These are phyloP conservation scores for Cancer borealis DNA, from an alignment of 2,888 invertebrate species.

Conservation along the genomic window DNA sequence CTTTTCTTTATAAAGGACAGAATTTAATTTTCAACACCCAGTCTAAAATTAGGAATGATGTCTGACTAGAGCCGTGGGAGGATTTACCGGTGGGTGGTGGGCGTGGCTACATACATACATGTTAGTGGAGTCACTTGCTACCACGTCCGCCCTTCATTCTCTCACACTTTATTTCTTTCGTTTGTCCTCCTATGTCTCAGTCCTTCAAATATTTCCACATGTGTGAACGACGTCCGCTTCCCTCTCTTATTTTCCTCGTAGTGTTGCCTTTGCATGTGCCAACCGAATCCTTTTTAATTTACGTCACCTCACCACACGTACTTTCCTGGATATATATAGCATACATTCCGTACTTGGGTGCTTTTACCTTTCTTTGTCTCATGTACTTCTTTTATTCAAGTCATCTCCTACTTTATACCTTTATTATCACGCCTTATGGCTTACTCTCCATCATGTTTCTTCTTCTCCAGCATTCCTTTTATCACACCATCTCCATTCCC, in stretches of 20 bases:
- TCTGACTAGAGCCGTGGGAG: neutral
- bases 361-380: neutral
- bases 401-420: neutral
- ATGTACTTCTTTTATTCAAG: neutral
- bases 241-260: neutral
- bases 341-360: too few relatives aligned
- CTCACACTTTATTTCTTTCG: neutral
- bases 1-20: neutral
- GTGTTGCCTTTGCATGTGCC: neutral
- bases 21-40: neutral
- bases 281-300: too few relatives aligned
- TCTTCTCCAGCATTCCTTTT: neutral
- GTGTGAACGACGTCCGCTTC: neutral
- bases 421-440: neutral
- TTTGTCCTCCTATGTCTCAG: neutral
- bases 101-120: neutral
- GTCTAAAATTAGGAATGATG: conserved; percentile 2
- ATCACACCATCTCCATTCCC: neutral
- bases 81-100: conserved; percentile 27
- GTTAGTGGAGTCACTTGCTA: neutral
- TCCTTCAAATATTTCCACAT: neutral
- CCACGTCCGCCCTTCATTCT: conserved; percentile 12
- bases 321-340: too few relatives aligned
- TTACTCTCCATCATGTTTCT: neutral
- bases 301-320: too few relatives aligned